Percentiles rank a stretch among this genome's conserved stretches.
phyloP scores from a whole-genome alignment of 35 echinoderm and acorn worm genomes.

The Ophiothrix spiculata region DNA sequence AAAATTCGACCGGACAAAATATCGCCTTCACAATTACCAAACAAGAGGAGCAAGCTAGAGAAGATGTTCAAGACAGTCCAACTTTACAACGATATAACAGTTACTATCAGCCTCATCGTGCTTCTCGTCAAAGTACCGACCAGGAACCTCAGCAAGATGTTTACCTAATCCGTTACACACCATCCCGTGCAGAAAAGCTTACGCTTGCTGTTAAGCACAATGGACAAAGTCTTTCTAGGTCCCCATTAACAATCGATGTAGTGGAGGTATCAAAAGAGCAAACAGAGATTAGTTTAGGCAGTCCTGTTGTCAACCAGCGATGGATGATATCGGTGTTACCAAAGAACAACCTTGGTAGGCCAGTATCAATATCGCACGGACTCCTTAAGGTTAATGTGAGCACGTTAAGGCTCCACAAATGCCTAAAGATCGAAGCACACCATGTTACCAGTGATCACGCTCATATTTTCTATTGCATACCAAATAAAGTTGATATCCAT shows the following conservation, averaged over 20 bases:
- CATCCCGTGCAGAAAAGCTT: background rate
- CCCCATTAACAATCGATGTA: background rate
- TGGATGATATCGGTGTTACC: background rate
- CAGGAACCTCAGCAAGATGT: too few species aligned
- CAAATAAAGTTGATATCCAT: background rate
- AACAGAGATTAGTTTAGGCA: background rate
- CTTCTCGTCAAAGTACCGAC: too few species aligned
- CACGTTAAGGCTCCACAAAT: background rate
- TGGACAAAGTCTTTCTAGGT: background rate
- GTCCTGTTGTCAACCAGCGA: background rate
- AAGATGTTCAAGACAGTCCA: too few species aligned
- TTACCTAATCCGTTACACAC: background rate
- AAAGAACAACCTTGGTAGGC: background rate
- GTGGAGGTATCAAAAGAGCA: background rate
- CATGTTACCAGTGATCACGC: background rate
- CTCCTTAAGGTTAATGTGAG: background rate
- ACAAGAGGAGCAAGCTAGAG: too few species aligned
- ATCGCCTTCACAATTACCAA: background rate
- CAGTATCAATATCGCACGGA: background rate
- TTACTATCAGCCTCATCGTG: too few species aligned
- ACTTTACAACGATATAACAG: too few species aligned
- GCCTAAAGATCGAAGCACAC: background rate
- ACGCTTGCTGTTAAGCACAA: background rate
- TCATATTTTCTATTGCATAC: background rate
- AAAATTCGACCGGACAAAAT: background rate